These are phyloP conservation scores for Indicator maculatus DNA, from an alignment of 2,113 vertebrate species.

Conservation along the genomic window DNA sequence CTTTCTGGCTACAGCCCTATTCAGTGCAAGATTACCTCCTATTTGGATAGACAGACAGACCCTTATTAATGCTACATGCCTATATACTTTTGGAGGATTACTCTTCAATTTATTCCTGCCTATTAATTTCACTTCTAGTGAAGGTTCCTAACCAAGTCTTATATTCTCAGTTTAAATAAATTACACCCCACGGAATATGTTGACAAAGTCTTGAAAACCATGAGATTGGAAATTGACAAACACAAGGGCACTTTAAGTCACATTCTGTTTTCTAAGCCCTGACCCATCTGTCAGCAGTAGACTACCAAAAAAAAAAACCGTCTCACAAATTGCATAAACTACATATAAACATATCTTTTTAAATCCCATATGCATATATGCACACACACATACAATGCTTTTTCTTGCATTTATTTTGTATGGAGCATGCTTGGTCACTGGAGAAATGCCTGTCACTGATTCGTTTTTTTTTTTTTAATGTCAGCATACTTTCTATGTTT, in stretches of 20 bases:
- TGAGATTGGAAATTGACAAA: neutral
- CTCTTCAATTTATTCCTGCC: neutral
- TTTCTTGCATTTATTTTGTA: neutral
- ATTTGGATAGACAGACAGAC: neutral
- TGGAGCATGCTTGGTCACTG: neutral
- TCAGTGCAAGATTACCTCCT: neutral
- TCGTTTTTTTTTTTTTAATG: neutral
- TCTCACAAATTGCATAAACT: neutral
- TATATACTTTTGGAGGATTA: neutral
- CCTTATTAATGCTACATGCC: neutral
- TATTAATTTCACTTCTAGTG: neutral
- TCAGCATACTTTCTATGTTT: neutral
- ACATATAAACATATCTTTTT: neutral
- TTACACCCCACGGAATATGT: neutral
- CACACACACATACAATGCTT: neutral
- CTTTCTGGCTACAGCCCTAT: neutral
- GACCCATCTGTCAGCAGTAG: neutral
- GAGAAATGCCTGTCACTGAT: neutral
- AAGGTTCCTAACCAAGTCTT: neutral
- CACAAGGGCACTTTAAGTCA: neutral
- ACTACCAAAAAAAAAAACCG: neutral
- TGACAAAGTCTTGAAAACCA: neutral
- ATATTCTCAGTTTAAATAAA: neutral
- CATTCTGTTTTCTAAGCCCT: neutral
- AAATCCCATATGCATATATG: neutral